Percentiles rank a stretch among this genome's conserved stretches.
Evolutionary conservation across 2,113 vertebrate species (phyloP).

Genomic region (Urocynchramus pylzowi): DNA sequence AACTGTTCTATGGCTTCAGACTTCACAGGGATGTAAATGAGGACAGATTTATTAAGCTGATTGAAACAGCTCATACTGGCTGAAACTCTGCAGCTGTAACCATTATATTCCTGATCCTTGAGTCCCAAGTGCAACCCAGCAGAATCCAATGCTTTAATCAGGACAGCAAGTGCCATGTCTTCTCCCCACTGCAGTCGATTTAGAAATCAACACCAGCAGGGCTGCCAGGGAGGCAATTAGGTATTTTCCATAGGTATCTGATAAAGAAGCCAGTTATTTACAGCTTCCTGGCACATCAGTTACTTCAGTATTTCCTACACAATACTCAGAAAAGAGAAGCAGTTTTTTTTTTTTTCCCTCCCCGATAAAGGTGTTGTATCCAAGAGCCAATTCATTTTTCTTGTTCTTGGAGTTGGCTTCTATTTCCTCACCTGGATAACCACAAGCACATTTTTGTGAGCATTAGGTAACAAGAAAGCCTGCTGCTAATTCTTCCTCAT

Average conservation of each 20-base stretch:
- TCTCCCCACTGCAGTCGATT: neutral
- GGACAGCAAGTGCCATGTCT: neutral
- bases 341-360: neutral
- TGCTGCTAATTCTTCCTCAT: conserved; percentile 1
- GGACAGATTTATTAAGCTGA: neutral
- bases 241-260: neutral
- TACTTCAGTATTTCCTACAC: neutral
- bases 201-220: neutral
- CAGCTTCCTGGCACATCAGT: neutral
- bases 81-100: neutral
- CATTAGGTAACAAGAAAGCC: neutral
- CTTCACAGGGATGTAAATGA: neutral
- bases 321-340: neutral
- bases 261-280: conserved; percentile 7
- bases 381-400: neutral
- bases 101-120: neutral
- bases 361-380: neutral
- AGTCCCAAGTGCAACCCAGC: neutral
- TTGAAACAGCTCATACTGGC: neutral
- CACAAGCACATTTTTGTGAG: conserved; percentile 29
- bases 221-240: neutral
- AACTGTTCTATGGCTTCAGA: neutral
- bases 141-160: neutral
- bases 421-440: conserved; percentile 19
- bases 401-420: neutral